Evolutionary conservation across 2,797 vertebrate species (phyloP), one percentile per base, ranked within the genome.

Genomic region (Odontamblyopus rebecca): DNA sequence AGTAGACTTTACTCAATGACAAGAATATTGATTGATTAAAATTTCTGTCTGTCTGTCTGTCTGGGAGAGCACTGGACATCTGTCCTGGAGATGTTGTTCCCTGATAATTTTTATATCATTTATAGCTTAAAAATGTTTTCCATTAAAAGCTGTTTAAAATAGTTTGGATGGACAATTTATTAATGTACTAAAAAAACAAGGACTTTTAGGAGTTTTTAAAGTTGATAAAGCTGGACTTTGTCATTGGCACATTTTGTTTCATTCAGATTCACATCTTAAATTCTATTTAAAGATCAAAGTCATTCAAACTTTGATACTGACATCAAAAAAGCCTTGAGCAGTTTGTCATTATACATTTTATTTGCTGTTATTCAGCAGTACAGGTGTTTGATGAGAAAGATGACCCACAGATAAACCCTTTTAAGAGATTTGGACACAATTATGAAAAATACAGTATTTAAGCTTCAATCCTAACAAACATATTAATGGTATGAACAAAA

Each of bases 1-100:
- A 92, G 88, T 84, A 90, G 90, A 89, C 86, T 90, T 89, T 82
- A 88, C 75, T 83, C 82, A 86, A 59, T 83, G 86, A 89, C 88
- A 89, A 80, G 80, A 87, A 85, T 91, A 89, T 86, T 91, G 89
- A 90, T 89, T 88, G 88, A 86, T 89, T 89, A 69, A 77, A 71
- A 86, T 84, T 60, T 84, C 68, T 80, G 89, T 90, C 82, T 87
- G 88, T 89, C 79, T 82, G 86, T 89, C 79, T 82, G 86, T 89
- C 86, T 89, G 85, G 78, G 81, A 81, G 80, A 16, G 57, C 44
- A 68, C 85, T 82, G 77, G 87, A 85, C 91, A 90, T 89, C 89
- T 91, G 89, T 84, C 86, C 79, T 75, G 74, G 75, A 65, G 65
- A 81, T 0, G 35, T 70, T 48, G 71, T 70, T 85, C 71, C 54